phyloP scores from a whole-genome alignment of 2,113 vertebrate species.

The Pangasianodon hypophthalmus region DNA sequence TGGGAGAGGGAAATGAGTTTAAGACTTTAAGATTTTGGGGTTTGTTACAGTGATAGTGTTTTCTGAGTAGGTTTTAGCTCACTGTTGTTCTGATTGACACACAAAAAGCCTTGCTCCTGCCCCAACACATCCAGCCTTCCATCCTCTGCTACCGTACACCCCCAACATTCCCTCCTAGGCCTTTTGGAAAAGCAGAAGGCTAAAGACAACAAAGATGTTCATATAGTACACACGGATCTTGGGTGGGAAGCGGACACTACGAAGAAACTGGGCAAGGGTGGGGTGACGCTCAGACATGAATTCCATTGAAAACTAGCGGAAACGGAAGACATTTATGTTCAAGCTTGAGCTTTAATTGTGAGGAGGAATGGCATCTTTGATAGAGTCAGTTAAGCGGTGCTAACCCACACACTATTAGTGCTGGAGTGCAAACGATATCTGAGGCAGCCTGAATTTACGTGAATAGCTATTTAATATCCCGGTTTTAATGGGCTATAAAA shows the following conservation, averaged over 20 bases:
- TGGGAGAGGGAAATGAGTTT: conserved; percentile 3
- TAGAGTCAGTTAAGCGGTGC: conserved; percentile 50
- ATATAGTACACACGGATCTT: conserved; percentile 44
- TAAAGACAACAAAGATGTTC: conserved; percentile 45
- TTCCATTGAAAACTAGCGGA: conserved; percentile 48
- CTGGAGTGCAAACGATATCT: conserved; percentile 51
- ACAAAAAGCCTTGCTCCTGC: conserved; percentile 45
- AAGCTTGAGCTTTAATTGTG: conserved; percentile 50
- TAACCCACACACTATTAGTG: conserved; percentile 54
- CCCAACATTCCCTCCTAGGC: conserved; percentile 23
- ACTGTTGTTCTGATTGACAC: conserved; percentile 50
- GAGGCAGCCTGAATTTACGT: conserved; percentile 58
- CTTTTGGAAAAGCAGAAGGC: conserved; percentile 25
- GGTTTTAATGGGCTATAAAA: conserved; percentile 63
- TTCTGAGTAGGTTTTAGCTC: conserved; percentile 47
- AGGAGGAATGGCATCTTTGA: conserved; percentile 47
- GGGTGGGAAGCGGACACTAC: conserved; percentile 27
- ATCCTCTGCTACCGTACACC: conserved; percentile 6
- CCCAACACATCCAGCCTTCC: conserved; percentile 37
- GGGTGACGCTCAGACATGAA: conserved; percentile 39
- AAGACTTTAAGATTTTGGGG: neutral
- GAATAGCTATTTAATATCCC: conserved; percentile 61
- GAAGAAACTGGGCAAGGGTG: conserved; percentile 32
- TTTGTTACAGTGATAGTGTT: conserved; percentile 32
- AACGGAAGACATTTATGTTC: conserved; percentile 44